Base-by-base conservation (phyloP, 1,140 invertebrate species). In the Tenebrio molitor region DNA sequence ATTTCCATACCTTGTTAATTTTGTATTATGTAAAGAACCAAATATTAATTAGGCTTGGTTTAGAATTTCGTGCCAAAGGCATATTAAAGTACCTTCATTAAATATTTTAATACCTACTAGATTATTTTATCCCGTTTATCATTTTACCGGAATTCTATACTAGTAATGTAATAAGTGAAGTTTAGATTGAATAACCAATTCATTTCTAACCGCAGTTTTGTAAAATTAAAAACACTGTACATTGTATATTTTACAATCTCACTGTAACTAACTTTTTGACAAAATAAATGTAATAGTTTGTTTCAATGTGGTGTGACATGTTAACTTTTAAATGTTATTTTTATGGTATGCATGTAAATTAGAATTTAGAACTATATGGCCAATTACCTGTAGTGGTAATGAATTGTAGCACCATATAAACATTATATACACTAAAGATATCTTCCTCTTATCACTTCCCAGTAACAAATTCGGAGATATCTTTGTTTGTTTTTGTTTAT, bases 41-140 rank as follows among this genome's bases (percentile, higher is more conserved):
- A 68, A 68, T 68, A 69, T 69, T 69, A 69, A 50, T 50, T 53
- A 39, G 42, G 66, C 42, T 69, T 50, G 46, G 44, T 50, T 69
- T 69, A 69, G 66, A 69, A 69, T 53, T 69, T 53, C 34, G 66
- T 69, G 66, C 66, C 66, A 69, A 69, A 69, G 66, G 66, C 66
- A 69, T 69, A 69, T 50, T 69, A 33, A 50, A 53, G 66, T 69
- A 69, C 66, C 66, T 69, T 69, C 39, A 69, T 34, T 65, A 58
- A 58, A 58, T 58, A 58, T 29, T 29, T 58, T 58, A 58, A 58
- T 12, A 58, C n/a, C n/a, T n/a, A n/a, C 29, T 58, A 58, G 50
- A 17, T 58, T 58, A 50, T 17, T 58, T 58, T 58, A 58, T 25
- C 14, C 42, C 12, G 10, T 19, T 25, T 29, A n/a, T n/a, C 29